Conservation (phyloP, 2,113 vertebrate genomes). For the Ailurus styani region DNA sequence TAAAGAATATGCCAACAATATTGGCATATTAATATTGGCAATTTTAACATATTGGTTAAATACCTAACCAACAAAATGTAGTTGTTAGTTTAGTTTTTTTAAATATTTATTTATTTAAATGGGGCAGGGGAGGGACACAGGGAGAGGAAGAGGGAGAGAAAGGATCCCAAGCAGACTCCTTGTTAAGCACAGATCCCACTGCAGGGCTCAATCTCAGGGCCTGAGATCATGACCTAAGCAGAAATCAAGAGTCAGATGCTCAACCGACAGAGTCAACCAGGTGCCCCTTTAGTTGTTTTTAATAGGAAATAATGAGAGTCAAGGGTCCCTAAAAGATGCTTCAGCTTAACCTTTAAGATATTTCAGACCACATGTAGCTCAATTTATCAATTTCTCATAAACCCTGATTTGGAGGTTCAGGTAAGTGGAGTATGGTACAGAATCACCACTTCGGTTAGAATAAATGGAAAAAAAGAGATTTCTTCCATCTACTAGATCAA, state of each 20-base stretch:
- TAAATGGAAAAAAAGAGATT: background rate
- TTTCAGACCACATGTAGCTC: background rate
- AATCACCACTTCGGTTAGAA: background rate
- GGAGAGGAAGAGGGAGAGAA: background rate
- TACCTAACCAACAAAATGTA: background rate
- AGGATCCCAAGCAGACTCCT: background rate
- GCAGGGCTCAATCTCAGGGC: background rate
- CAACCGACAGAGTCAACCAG: background rate
- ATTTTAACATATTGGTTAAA: background rate
- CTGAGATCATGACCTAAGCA: background rate
- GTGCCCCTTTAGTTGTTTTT: background rate
- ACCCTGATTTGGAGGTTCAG: rapidly evolving
- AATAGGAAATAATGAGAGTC: background rate
- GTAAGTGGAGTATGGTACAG: background rate
- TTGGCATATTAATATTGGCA: background rate
- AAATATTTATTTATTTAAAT: background rate
- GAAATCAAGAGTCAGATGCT: background rate
- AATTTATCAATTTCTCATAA: background rate
- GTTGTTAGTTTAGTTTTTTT: background rate
- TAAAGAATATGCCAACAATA: background rate
- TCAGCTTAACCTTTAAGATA: background rate
- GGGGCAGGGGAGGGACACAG: background rate
- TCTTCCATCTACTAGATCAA: background rate
- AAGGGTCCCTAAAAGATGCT: no score
- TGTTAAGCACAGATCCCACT: background rate